Percentiles rank a stretch among this genome's conserved stretches.
Evolutionary conservation across 2,888 invertebrate species (phyloP).

Genomic region (Dichetophora obliterata): DNA sequence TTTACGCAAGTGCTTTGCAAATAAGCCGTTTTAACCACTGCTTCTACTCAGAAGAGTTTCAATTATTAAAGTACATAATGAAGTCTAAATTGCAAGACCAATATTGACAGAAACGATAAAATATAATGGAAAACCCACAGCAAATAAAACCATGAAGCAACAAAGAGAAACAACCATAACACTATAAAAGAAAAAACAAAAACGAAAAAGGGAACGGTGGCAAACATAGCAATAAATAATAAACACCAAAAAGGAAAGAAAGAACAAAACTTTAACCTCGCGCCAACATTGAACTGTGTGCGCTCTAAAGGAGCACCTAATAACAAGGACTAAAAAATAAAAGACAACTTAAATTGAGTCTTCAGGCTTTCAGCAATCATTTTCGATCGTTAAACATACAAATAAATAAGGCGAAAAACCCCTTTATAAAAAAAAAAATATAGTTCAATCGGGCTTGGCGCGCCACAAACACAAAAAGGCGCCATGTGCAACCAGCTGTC

Average conservation of each 20-base stretch:
- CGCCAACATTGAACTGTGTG: not conserved
- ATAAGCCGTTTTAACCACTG: not conserved
- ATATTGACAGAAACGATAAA: constrained; percentile 43
- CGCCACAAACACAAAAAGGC: not conserved
- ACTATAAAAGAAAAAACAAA: not conserved
- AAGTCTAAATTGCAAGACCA: constrained; percentile 45
- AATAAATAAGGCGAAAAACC: constrained; percentile 21
- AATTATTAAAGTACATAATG: constrained; percentile 38
- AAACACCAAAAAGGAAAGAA: not conserved
- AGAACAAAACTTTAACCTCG: not conserved
- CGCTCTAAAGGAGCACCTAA: not conserved
- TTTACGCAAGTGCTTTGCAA: constrained; percentile 10
- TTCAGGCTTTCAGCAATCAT: constrained; percentile 5
- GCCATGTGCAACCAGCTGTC: not conserved
- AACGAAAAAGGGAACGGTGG: not conserved
- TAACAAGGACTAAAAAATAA: not conserved
- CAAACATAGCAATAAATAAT: not conserved
- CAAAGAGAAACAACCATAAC: not conserved
- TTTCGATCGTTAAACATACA: constrained; percentile 34
- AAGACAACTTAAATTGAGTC: constrained; percentile 33
- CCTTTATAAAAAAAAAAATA: not conserved
- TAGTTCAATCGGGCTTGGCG: not conserved
- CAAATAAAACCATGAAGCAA: not conserved
- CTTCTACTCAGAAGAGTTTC: not conserved
- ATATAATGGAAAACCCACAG: constrained; percentile 6